Percentiles rank a stretch among this genome's conserved stretches.
Evolutionary conservation across 2,797 vertebrate species (phyloP).

Genomic region (Limosa lapponica): DNA sequence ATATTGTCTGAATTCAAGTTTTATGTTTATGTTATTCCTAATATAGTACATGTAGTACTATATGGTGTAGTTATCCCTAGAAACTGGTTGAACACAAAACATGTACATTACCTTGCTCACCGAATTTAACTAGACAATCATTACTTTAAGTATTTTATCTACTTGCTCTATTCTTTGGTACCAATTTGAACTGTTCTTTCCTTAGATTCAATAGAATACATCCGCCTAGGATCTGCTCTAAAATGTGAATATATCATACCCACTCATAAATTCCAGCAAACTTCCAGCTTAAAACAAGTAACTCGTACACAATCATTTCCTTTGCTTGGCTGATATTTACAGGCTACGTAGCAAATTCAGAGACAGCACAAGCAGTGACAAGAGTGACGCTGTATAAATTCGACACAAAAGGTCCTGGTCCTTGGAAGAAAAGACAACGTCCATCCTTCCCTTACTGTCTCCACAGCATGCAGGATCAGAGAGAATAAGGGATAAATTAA

Average conservation of each 20-base stretch:
- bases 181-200: background rate
- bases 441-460: background rate
- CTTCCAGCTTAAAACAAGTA: background rate
- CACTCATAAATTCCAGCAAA: background rate
- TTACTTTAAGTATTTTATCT: background rate
- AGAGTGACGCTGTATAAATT: background rate
- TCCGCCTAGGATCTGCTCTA: background rate
- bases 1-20: background rate
- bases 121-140: background rate
- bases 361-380: background rate
- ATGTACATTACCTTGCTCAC: background rate
- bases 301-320: background rate
- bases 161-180: background rate
- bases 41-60: background rate
- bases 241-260: background rate
- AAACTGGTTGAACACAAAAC: background rate
- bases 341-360: background rate
- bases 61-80: background rate
- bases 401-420: background rate
- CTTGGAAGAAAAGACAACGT: background rate
- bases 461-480: background rate
- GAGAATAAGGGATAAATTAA: background rate
- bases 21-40: background rate
- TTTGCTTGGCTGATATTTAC: background rate
- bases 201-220: background rate